Evolutionary conservation across 2,888 invertebrate genomes (phyloP).

Genomic region (Euphydryas editha): DNA sequence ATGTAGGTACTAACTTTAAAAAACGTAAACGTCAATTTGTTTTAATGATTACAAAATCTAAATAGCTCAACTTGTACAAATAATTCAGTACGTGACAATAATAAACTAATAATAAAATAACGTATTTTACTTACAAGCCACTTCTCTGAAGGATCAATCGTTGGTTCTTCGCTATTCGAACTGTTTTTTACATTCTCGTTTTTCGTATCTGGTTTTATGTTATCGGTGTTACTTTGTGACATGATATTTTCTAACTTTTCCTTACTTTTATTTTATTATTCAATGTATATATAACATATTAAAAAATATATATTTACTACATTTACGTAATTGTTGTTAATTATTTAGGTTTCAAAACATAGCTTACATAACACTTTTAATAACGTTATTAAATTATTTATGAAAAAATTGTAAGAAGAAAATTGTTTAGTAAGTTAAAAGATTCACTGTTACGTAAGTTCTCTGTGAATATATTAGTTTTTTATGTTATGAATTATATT

Average conservation of each 20-base stretch:
- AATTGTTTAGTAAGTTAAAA: neutral
- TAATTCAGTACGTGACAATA: neutral
- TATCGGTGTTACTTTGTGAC: neutral
- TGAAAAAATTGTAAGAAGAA: neutral
- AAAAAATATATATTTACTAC: neutral
- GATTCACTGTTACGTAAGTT: no score
- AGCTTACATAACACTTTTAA: neutral
- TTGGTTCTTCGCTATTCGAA: constrained; percentile 27
- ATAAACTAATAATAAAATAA: neutral
- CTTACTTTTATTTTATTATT: neutral
- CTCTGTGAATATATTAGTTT: no score
- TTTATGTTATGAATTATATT: neutral
- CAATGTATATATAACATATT: neutral
- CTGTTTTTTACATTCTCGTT: constrained; percentile 17
- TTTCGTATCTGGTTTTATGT: neutral
- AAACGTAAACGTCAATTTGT: no score
- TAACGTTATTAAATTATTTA: neutral
- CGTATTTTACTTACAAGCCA: constrained; percentile 66
- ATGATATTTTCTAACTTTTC: neutral
- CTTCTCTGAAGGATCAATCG: constrained; percentile 55
- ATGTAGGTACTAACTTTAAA: no score
- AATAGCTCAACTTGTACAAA: no score
- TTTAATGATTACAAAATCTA: neutral
- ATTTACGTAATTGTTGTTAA: neutral
- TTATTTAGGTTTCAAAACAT: neutral